Conservation (phyloP, 2,797 vertebrate genomes). For the Bradypodion ventrale region DNA sequence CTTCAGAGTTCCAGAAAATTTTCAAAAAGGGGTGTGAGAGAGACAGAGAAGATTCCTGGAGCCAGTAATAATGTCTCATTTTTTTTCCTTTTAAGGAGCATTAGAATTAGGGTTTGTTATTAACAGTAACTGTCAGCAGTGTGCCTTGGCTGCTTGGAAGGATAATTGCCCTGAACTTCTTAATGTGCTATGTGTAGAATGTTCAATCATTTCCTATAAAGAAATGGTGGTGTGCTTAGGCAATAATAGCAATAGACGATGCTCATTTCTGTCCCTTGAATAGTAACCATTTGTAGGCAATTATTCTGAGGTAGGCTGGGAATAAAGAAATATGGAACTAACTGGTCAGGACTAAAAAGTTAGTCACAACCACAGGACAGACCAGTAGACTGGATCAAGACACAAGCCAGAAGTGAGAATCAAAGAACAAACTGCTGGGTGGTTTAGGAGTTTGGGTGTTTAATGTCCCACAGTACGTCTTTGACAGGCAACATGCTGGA, state of each 20-base stretch:
- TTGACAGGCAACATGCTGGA: too few relatives aligned
- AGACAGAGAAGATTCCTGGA: background rate
- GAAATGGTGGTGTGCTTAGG: background rate
- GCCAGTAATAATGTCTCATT: background rate
- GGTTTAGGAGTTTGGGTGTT: too few relatives aligned
- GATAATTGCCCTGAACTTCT: background rate
- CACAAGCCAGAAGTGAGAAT: background rate
- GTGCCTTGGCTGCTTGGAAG: background rate
- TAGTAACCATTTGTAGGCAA: background rate
- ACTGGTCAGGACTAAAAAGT: background rate
- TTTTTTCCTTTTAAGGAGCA: background rate
- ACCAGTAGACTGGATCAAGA: background rate
- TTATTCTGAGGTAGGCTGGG: too few relatives aligned
- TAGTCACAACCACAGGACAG: background rate
- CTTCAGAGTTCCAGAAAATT: background rate
- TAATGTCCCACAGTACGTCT: too few relatives aligned
- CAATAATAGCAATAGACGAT: too few relatives aligned
- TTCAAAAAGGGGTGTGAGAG: background rate
- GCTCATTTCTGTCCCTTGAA: background rate
- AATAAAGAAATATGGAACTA: background rate
- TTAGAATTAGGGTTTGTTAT: too few relatives aligned
- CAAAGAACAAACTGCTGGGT: too few relatives aligned
- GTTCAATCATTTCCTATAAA: background rate
- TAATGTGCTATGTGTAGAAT: background rate
- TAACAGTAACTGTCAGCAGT: background rate